Evolutionary conservation across 2,888 invertebrate genomes (phyloP).

Genomic region (Melinaea marsaeus): DNA sequence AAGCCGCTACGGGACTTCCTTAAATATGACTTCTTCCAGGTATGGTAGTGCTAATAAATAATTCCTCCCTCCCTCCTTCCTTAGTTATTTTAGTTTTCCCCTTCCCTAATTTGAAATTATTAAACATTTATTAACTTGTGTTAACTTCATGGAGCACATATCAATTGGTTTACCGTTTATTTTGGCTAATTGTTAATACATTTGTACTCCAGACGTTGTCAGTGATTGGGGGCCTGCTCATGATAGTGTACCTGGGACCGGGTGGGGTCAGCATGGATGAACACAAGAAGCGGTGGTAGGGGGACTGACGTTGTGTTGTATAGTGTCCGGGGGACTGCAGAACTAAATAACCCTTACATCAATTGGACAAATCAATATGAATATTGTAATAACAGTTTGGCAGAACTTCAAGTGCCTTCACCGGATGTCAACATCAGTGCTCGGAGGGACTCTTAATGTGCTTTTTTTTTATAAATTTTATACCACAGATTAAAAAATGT

Average conservation of each 20-base stretch:
- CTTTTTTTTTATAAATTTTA: too few relatives aligned
- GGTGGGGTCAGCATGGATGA: constrained; percentile 99
- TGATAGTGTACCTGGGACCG: constrained; percentile 98
- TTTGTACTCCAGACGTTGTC: constrained; percentile 92
- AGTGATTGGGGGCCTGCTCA: constrained; percentile 97
- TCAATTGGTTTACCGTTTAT: neutral
- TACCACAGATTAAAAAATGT: too few relatives aligned
- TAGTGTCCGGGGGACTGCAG: neutral
- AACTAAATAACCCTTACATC: neutral
- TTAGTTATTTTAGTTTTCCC: too few relatives aligned
- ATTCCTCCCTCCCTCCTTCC: too few relatives aligned
- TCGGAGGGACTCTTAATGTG: neutral
- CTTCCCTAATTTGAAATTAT: too few relatives aligned
- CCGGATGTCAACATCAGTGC: neutral
- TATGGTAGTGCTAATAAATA: constrained; percentile 47
- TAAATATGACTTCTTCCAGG: constrained; percentile 99
- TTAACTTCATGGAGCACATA: too few relatives aligned
- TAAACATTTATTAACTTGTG: too few relatives aligned
- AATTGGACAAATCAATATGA: neutral
- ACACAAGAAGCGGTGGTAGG: constrained; percentile 98
- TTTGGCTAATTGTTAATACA: neutral
- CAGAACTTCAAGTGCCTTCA: constrained; percentile 4
- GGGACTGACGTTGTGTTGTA: constrained; percentile 10
- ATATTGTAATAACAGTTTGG: neutral
- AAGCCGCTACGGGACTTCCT: constrained; percentile 99